Evolutionary conservation across 2,888 invertebrate genomes (phyloP).

Genomic region (Malachius bipustulatus): DNA sequence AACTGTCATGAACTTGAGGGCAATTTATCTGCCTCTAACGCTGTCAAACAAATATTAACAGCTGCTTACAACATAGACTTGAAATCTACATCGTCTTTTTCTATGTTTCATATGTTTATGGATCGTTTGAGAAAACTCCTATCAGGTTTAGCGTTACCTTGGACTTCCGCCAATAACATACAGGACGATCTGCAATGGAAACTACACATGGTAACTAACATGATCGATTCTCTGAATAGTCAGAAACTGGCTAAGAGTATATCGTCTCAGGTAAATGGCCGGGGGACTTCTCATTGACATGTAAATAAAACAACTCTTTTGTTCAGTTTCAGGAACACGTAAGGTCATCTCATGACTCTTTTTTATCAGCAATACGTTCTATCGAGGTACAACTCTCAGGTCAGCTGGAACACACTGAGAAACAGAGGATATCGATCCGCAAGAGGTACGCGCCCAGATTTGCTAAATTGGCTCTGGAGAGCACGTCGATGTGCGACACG

Average conservation of each 20-base stretch:
- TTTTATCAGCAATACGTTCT: constrained; percentile 58
- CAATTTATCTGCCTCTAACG: constrained; percentile 52
- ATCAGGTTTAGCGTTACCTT: constrained; percentile 46
- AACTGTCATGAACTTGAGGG: constrained; percentile 41
- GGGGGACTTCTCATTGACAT: no score
- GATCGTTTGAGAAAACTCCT: constrained; percentile 55
- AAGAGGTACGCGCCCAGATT: constrained; percentile 71
- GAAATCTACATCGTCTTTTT: constrained; percentile 50
- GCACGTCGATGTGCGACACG: constrained; percentile 69
- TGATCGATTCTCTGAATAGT: constrained; percentile 59
- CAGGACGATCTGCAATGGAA: constrained; percentile 51
- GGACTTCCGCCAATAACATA: constrained; percentile 38
- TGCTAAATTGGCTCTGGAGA: constrained; percentile 70
- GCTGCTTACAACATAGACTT: constrained; percentile 69
- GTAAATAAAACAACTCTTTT: no score
- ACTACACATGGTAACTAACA: constrained; percentile 52
- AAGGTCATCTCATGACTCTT: constrained; percentile 64
- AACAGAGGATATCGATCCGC: constrained; percentile 60
- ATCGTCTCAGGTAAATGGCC: constrained; percentile 45
- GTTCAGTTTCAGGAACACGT: constrained; percentile 63
- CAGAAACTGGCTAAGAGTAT: constrained; percentile 59
- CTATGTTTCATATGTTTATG: constrained; percentile 50
- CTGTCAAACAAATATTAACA: constrained; percentile 59
- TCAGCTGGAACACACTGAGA: constrained; percentile 67
- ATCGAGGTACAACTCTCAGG: constrained; percentile 59